phyloP scores from a whole-genome alignment of 2,113 vertebrate species.

The Etheostoma spectabile region DNA sequence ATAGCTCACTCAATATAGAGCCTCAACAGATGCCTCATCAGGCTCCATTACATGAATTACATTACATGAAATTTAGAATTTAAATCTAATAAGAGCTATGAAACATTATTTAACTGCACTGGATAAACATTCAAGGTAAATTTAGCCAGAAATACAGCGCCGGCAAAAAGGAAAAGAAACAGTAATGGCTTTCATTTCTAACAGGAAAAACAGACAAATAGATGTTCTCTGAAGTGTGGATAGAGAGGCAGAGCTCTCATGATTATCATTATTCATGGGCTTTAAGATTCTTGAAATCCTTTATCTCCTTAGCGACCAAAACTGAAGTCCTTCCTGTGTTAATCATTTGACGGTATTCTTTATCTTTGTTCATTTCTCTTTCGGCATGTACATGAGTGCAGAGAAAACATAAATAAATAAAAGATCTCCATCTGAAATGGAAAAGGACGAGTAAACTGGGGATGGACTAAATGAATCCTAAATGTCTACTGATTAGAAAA shows the following conservation, averaged over 20 bases:
- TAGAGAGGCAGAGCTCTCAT: conserved; percentile 64
- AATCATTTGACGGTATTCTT: conserved; percentile 74
- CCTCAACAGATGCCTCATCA: conserved; percentile 30
- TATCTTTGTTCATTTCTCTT: conserved; percentile 64
- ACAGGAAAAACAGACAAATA: conserved; percentile 69
- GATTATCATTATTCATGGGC: conserved; percentile 76
- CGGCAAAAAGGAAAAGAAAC: conserved; percentile 25
- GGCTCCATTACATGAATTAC: conserved; percentile 45
- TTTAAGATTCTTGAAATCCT: conserved; percentile 74
- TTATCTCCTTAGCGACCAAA: conserved; percentile 61
- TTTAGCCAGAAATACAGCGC: conserved; percentile 46
- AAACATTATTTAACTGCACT: conserved; percentile 35
- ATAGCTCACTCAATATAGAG: conserved; percentile 43
- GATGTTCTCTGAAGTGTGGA: conserved; percentile 64
- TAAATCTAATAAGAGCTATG: conserved; percentile 49
- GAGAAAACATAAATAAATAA: conserved; percentile 77
- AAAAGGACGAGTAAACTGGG: conserved; percentile 59
- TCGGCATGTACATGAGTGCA: conserved; percentile 37
- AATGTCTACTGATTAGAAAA: conserved; percentile 81
- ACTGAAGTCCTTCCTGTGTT: conserved; percentile 65
- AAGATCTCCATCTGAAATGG: conserved; percentile 65
- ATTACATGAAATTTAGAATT: conserved; percentile 39
- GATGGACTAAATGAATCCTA: conserved; percentile 73
- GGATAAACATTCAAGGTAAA: conserved; percentile 46
- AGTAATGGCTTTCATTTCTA: conserved; percentile 69